Percentiles rank a stretch among this genome's conserved stretches.
These are phyloP conservation scores for Blennius ocellaris DNA, from an alignment of 2,113 vertebrate species.

Conservation along the genomic window DNA sequence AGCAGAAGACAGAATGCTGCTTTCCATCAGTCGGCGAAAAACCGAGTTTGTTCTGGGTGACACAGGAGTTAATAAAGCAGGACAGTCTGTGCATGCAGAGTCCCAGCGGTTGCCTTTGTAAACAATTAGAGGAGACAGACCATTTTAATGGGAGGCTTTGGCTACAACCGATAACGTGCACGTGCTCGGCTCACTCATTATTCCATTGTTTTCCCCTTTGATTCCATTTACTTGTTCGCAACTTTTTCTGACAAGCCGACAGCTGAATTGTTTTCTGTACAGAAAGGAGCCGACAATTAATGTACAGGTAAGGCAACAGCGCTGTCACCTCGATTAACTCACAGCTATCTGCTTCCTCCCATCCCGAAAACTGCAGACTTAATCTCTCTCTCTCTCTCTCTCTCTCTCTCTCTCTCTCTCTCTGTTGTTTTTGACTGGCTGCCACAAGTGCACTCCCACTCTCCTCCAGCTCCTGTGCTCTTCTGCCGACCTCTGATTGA, in stretches of 20 bases:
- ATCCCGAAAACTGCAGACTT: background rate
- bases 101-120: conserved; percentile 61
- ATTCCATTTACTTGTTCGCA: conserved; percentile 46
- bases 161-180: conserved; percentile 63
- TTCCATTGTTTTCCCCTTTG: conserved; percentile 50
- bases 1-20: conserved; percentile 6
- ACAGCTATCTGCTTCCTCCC: background rate
- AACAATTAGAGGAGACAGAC: conserved; percentile 65
- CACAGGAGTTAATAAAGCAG: conserved; percentile 69
- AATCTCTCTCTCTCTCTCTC: background rate
- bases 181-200: conserved; percentile 42
- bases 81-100: conserved; percentile 58
- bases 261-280: conserved; percentile 29
- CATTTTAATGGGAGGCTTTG: conserved; percentile 61
- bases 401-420: too few species aligned
- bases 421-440: background rate
- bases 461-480: background rate
- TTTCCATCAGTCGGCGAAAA: conserved; percentile 19
- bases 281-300: conserved; percentile 29
- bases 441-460: background rate
- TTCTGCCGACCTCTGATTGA: background rate
- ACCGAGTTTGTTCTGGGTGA: conserved; percentile 52
- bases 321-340: conserved; percentile 12
- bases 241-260: conserved; percentile 44
- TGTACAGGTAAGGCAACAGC: background rate